Percentiles rank a stretch among this genome's conserved stretches.
Evolutionary conservation across 2,888 invertebrate genomes (phyloP).

Genomic region (Chalcis sispes): DNA sequence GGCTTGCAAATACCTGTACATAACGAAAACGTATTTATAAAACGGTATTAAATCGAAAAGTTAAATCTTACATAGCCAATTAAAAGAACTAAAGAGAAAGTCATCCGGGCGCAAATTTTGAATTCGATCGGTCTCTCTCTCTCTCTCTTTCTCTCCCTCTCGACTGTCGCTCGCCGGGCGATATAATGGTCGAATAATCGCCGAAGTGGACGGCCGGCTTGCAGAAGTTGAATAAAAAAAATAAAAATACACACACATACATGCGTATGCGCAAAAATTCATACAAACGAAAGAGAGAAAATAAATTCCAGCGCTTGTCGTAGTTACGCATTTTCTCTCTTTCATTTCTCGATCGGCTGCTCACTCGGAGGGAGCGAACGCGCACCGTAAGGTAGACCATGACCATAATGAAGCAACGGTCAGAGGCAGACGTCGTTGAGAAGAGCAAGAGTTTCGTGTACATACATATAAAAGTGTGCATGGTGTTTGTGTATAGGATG

Average conservation of each 20-base stretch:
- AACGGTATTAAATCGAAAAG: constrained; percentile 11
- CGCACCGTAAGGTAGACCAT: neutral
- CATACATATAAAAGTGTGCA: neutral
- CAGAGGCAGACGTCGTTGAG: too few species aligned
- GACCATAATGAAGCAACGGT: constrained; percentile 49
- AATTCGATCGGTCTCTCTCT: too few species aligned
- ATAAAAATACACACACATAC: too few species aligned
- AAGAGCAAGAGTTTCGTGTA: neutral
- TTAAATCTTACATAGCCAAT: constrained; percentile 38
- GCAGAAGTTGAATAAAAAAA: too few species aligned
- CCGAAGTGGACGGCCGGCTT: neutral
- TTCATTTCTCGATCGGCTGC: constrained; percentile 28
- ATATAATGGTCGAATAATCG: constrained; percentile 18
- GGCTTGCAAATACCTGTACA: constrained; percentile 8
- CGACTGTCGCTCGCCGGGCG: too few species aligned
- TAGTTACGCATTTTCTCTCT: constrained; percentile 50
- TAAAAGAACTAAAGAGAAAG: constrained; percentile 50
- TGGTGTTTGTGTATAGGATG: neutral
- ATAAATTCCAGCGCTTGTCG: constrained; percentile 38
- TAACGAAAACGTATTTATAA: neutral
- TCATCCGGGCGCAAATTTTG: constrained; percentile 50
- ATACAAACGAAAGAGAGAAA: constrained; percentile 26
- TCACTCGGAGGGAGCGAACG: constrained; percentile 11
- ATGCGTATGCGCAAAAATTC: neutral
- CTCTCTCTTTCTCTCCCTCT: too few species aligned